Evolutionary conservation across 2,888 invertebrate genomes (phyloP).

Genomic region (Hypomecis punctinalis): DNA sequence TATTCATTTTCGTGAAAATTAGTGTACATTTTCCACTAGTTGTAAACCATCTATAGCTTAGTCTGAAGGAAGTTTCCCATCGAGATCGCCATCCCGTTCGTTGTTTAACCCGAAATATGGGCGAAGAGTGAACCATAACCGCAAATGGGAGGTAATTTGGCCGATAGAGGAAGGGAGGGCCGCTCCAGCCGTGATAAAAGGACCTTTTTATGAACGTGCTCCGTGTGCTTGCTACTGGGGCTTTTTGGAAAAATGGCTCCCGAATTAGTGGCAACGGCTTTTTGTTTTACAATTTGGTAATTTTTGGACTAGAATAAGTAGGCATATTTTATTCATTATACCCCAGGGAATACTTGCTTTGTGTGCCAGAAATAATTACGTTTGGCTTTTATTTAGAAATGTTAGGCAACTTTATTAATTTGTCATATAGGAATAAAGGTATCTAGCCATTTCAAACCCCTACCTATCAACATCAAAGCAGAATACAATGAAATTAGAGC

Average conservation of each 20-base stretch:
- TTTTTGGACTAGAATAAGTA: not conserved
- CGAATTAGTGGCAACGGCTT: not conserved
- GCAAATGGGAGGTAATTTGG: constrained; percentile 70
- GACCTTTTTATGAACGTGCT: constrained; percentile 61
- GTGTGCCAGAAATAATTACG: no score
- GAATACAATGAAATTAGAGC: no score
- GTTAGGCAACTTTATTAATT: no score
- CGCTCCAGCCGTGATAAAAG: constrained; percentile 62
- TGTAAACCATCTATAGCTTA: not conserved
- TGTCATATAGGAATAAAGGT: no score
- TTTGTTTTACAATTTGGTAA: constrained; percentile 2
- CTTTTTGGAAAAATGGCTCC: constrained; percentile 27
- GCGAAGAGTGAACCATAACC: constrained; percentile 55
- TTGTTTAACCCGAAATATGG: constrained; percentile 53
- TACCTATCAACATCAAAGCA: no score
- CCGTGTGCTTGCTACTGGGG: constrained; percentile 12
- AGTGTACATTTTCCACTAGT: not conserved
- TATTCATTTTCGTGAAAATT: not conserved
- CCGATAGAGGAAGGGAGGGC: constrained; percentile 74
- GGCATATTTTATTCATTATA: no score
- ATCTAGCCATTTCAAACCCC: no score
- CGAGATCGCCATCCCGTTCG: constrained; percentile 46
- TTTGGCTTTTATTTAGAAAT: no score
- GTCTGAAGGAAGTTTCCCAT: constrained; percentile 9
- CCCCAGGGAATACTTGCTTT: no score